These are phyloP conservation scores for Melozone crissalis DNA, from an alignment of 2,113 vertebrate genomes.

Conservation along the genomic window DNA sequence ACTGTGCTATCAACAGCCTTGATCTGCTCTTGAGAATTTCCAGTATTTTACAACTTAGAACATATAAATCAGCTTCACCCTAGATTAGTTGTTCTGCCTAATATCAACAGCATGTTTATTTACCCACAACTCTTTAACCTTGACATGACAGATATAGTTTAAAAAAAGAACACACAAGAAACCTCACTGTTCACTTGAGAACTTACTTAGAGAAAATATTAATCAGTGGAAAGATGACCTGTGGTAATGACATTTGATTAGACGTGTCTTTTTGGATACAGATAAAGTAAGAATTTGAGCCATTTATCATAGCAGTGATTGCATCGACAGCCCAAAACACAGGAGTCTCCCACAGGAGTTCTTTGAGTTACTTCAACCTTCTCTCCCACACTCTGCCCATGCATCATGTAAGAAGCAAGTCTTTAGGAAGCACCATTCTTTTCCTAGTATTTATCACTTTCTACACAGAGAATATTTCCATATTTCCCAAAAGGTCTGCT, in stretches of 20 bases:
- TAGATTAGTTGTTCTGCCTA: constrained; percentile 34
- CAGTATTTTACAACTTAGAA: constrained; percentile 18
- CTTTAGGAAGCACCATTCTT: not conserved
- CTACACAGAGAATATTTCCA: not conserved
- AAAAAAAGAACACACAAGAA: constrained; percentile 23
- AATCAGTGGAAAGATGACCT: constrained; percentile 34
- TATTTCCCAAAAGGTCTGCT: not conserved
- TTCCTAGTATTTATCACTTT: not conserved
- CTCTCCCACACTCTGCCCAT: not conserved
- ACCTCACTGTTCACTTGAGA: constrained; percentile 43
- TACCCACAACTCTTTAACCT: constrained; percentile 54
- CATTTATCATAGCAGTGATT: constrained; percentile 8
- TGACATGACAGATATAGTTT: constrained; percentile 16
- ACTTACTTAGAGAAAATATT: not conserved
- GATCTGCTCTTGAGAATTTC: constrained; percentile 34
- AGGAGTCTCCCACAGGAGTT: not conserved
- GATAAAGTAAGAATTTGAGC: constrained; percentile 49
- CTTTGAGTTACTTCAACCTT: not conserved
- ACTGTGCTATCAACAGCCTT: not conserved
- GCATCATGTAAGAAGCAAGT: not conserved
- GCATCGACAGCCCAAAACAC: not conserved
- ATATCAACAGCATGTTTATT: constrained; percentile 32
- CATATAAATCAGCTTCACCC: constrained; percentile 24
- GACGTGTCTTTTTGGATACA: not conserved
- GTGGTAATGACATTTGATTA: not conserved